Evolutionary conservation across 2,113 vertebrate genomes (phyloP), one percentile per base, ranked within the genome.

Genomic region (Formicarius rufipectus): DNA sequence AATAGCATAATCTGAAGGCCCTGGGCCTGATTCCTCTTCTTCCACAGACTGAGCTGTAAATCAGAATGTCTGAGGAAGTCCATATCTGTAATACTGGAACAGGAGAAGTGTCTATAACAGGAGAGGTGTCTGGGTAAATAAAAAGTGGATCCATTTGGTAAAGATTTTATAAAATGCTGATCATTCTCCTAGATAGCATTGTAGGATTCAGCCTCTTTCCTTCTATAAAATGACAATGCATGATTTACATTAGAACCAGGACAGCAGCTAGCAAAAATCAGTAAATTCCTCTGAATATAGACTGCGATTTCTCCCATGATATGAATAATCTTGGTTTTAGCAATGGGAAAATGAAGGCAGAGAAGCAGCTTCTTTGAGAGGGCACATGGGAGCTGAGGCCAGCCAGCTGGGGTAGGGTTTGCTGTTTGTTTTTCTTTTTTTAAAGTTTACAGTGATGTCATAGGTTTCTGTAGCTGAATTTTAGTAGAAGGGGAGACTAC

Each of bases 1-100:
- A 96, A 96, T 45, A 94, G 75, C 66, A 59, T 77, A 60, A 78
- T 74, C 85, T 79, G 35, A 87, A 90, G 84, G 71, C 68, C 63
- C 69, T 80, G 92, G 67, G 50, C 30, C 66, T 60, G 93, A 89
- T 84, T 89, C 37, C 49, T 90, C 53, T 68, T 59, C 35, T 90
- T 86, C 53, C 16, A 21, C 59, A 47, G 40, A 39, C 39, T 9
- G 4, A 81, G 47, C 53, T 72, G 76, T 95, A 94, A 90, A 93
- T 95, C 73, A 95, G 18, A 35, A 14, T 0, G 0, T 64, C 77
- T 39, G 44, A 84, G 37, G 53, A 84, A 75, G 62, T 23, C 49
- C 14, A 31, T 20, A 31, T n/a, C 49, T 0, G 0, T 68, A 72
- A 59, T 0, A 0, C 47, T 50, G 40, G 37, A 84, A 30, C 16